Base-by-base conservation (phyloP, 2,113 vertebrate species). In the Pangasianodon hypophthalmus region DNA sequence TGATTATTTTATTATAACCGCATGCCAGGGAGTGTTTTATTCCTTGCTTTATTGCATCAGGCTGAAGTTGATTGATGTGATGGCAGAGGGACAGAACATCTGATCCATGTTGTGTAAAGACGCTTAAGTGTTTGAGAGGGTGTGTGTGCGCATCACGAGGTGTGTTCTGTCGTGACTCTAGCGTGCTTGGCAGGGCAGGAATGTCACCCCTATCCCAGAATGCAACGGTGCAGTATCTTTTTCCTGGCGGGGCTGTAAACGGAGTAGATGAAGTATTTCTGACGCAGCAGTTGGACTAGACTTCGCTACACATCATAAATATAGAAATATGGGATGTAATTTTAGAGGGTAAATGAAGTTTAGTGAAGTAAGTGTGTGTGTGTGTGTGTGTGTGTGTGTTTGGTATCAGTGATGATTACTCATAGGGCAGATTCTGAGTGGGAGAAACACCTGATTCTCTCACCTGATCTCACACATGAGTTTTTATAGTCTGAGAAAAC, bases 351-450 rank as follows among this genome's bases (percentile, higher is more conserved):
- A 3, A 9, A 9, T n/a, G 26, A 60, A 21, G 58, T 60, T 79
- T 37, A 3, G 9, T 4, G 13, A 37, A 37, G 37, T n/a, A n/a
- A n/a, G 64, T 44, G 19, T 46, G 37, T 73, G 19, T 62, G 46
- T 71, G 64, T 88, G 86, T 91, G 84, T 46, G 85, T 50, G 64
- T 37, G 50, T 69, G 54, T 84, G 56, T 88, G 62, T 73, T 44
- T 83, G 89, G 92, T 95, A 94, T 95, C 94, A 69, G 91, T 96
- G 95, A 96, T 95, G 95, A 95, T 94, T 94, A 94, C 96, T 96
- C 95, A 94, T 96, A 96, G 95, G 95, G 95, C 95, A 96, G 95
- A 96, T 96, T 96, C 95, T 96, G 95, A 96, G 60, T 92, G 94
- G 84, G 90, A 84, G 92, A n/a, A 94, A 91, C 84, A 85, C 5